phyloP scores from a whole-genome alignment of 2,113 vertebrate genomes.

The Cyanoliseus patagonus region DNA sequence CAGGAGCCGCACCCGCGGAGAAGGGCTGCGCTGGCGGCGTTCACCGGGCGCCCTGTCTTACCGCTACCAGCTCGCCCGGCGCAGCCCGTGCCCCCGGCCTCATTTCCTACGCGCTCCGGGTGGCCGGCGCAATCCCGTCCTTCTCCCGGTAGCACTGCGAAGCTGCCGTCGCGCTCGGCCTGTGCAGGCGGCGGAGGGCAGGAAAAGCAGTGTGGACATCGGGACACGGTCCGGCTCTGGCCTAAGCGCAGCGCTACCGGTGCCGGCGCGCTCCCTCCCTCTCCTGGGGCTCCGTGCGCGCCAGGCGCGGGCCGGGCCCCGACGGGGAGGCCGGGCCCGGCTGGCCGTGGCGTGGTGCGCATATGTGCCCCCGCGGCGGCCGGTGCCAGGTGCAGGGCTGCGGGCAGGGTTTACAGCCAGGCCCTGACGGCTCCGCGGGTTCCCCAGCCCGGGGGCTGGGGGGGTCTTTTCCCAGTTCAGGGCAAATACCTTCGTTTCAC shows the following conservation, averaged over 20 bases:
- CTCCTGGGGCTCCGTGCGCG: not conserved
- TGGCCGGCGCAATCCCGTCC: not conserved
- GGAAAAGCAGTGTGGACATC: not conserved
- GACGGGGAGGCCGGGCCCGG: not conserved
- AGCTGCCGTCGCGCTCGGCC: no score
- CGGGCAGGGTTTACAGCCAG: slow-evolving; percentile 19
- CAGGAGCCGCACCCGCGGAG: not conserved
- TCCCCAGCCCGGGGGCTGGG: not conserved
- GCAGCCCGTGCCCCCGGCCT: not conserved
- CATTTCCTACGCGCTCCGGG: not conserved
- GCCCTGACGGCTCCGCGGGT: not conserved
- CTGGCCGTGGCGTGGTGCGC: slow-evolving; percentile 20
- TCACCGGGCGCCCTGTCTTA: no score
- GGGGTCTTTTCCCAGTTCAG: not conserved
- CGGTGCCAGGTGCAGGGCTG: slow-evolving; percentile 57
- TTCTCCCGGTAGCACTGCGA: not conserved
- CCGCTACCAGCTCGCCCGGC: not conserved
- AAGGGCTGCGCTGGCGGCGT: not conserved
- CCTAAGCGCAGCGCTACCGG: not conserved
- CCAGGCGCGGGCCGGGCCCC: not conserved
- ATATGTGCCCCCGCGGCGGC: slow-evolving; percentile 32
- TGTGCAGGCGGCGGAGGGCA: no score
- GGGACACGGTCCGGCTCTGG: not conserved
- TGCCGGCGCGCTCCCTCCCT: not conserved
- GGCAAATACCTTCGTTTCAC: slow-evolving; percentile 45